phyloP scores from a whole-genome alignment of 2,888 invertebrate genomes.

The Polydrusus cervinus region DNA sequence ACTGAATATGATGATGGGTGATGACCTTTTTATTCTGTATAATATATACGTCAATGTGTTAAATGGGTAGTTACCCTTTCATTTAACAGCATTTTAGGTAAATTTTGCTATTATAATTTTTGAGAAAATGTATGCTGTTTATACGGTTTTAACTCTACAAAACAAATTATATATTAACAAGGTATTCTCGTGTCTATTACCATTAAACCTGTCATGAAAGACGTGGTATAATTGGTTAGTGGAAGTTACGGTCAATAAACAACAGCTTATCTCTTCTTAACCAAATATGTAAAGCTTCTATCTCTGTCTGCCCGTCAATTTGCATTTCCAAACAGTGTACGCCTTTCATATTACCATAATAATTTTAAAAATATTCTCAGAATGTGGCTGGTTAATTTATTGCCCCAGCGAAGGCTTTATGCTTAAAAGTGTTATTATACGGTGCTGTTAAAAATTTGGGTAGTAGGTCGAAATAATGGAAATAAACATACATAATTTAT shows the following conservation, averaged over 20 bases:
- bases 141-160: slow-evolving; percentile 58
- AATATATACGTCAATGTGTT: neutral
- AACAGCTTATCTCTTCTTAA: slow-evolving; percentile 64
- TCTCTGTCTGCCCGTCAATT: slow-evolving; percentile 71
- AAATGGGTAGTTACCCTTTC: neutral
- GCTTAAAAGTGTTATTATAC: slow-evolving; percentile 48
- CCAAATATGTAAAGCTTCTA: slow-evolving; percentile 54
- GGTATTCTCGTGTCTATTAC: slow-evolving; percentile 71
- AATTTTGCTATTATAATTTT: slow-evolving; percentile 37
- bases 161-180: slow-evolving; percentile 72
- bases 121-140: slow-evolving; percentile 47
- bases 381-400: slow-evolving; percentile 61
- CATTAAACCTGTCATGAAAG: slow-evolving; percentile 72
- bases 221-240: slow-evolving; percentile 72
- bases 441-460: slow-evolving; percentile 29
- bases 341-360: slow-evolving; percentile 72
- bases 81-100: slow-evolving; percentile 8
- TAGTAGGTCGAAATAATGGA: neutral
- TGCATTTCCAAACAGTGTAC: slow-evolving; percentile 72
- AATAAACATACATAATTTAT: neutral
- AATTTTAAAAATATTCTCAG: slow-evolving; percentile 69
- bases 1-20: too few species aligned
- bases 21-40: neutral
- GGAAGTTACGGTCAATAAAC: slow-evolving; percentile 71
- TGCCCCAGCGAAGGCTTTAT: slow-evolving; percentile 42